Percentiles rank a stretch among this genome's conserved stretches.
Evolutionary conservation across 2,113 vertebrate genomes (phyloP).

Genomic region (Dryoscopus gambensis): DNA sequence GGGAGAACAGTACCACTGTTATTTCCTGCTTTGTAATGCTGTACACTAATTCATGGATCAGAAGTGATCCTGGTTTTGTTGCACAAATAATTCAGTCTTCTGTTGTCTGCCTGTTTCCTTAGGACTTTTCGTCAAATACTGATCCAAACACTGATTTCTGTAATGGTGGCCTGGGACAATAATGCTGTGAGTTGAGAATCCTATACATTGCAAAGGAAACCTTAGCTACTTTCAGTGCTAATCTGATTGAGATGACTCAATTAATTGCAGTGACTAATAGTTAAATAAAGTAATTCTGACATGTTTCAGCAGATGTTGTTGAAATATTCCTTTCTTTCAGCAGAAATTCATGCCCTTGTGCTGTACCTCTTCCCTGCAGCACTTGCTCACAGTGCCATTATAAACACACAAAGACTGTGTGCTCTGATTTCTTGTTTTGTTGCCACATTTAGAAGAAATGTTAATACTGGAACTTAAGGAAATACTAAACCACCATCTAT

Average conservation of each 20-base stretch:
- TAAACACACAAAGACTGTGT: neutral
- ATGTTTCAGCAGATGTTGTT: neutral
- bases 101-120: neutral
- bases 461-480: neutral
- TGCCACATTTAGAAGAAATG: neutral
- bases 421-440: neutral
- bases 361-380: neutral
- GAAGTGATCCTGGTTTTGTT: neutral
- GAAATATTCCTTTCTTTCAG: neutral
- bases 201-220: neutral
- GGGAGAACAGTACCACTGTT: neutral
- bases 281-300: neutral
- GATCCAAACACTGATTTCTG: neutral
- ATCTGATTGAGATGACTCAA: neutral
- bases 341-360: neutral
- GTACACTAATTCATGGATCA: neutral
- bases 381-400: neutral
- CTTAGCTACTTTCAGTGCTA: neutral
- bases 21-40: neutral
- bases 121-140: neutral
- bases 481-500: neutral
- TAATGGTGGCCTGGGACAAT: neutral
- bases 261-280: neutral
- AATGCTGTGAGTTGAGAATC: neutral
- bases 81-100: neutral